Conservation (phyloP, 2,113 vertebrate genomes). For the Campylomormyrus numenius region DNA sequence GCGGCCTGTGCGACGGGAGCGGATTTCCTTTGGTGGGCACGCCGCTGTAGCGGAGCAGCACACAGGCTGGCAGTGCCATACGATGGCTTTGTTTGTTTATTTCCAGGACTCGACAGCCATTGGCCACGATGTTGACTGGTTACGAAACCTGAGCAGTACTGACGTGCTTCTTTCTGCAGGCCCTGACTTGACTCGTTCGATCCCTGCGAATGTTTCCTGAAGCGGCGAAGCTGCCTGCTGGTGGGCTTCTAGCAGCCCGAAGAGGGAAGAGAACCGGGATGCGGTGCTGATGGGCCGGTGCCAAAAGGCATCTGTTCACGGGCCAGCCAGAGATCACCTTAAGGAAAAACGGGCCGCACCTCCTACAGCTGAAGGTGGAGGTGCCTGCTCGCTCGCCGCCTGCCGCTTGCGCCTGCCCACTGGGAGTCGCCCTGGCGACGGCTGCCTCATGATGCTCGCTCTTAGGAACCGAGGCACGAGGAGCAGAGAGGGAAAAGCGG, state of each 20-base stretch:
- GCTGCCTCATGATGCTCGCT: neutral
- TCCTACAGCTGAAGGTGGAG: neutral
- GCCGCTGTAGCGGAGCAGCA: neutral
- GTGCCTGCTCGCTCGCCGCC: neutral
- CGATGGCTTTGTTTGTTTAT: neutral
- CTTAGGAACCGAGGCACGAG: neutral
- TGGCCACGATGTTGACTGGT: constrained; percentile 21
- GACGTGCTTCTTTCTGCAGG: constrained; percentile 27
- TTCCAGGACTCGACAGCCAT: neutral
- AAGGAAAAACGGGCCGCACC: neutral
- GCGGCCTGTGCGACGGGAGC: neutral
- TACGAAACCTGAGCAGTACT: constrained; percentile 28
- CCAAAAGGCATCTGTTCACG: neutral
- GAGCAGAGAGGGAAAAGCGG: neutral
- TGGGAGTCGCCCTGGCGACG: neutral
- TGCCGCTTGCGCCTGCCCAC: neutral
- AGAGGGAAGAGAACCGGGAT: neutral
- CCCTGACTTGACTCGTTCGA: constrained; percentile 38
- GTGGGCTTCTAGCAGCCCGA: neutral
- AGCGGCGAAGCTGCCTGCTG: neutral
- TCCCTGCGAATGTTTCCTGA: neutral
- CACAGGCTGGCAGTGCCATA: neutral
- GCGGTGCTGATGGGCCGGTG: neutral
- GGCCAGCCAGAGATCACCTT: neutral
- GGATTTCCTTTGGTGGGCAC: neutral